These are phyloP conservation scores for Rhinopomastus cyanomelas DNA, from an alignment of 2,113 vertebrate species.

Conservation along the genomic window DNA sequence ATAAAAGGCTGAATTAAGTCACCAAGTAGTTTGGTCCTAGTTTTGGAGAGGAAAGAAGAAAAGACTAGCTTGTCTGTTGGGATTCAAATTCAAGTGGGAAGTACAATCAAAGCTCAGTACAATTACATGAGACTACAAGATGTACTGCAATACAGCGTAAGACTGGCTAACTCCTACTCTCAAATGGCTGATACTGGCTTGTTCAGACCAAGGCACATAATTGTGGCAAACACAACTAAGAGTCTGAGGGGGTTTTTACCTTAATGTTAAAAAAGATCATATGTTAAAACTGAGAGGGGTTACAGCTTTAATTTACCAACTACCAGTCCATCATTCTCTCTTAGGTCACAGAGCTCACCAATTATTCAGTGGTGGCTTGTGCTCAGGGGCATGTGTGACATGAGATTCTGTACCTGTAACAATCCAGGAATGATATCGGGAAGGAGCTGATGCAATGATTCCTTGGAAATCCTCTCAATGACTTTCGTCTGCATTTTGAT, in stretches of 20 bases:
- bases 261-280: background rate
- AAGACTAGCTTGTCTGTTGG: background rate
- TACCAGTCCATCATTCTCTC: background rate
- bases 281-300: background rate
- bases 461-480: constrained; percentile 93
- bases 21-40: background rate
- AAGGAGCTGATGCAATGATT: constrained; percentile 88
- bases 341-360: background rate
- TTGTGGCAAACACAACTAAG: background rate
- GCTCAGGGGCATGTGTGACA: background rate
- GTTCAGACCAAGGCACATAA: background rate
- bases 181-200: background rate
- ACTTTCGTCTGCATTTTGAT: constrained; percentile 99
- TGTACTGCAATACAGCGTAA: background rate
- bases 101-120: background rate
- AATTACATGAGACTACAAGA: background rate
- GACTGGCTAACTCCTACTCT: background rate
- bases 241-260: background rate
- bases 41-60: background rate
- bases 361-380: background rate
- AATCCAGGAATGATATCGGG: constrained; percentile 95
- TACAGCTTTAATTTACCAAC: background rate
- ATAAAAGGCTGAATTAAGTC: constrained; percentile 10
- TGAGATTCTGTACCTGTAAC: constrained; percentile 82
- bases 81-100: background rate